Base-by-base conservation (phyloP, 2,888 invertebrate species). In the Drosophila borealis region DNA sequence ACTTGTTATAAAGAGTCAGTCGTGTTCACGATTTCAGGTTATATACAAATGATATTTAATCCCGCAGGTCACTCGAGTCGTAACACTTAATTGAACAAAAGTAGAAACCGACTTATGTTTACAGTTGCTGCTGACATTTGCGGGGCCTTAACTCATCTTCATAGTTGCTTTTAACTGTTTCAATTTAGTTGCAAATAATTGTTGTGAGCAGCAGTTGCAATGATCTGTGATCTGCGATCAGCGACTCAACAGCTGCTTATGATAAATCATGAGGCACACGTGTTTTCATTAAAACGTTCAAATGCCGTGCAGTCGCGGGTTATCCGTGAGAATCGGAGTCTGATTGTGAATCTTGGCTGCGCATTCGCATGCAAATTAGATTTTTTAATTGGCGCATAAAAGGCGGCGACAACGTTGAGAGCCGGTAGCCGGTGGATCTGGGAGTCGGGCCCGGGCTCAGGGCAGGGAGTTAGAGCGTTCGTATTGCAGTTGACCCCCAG, bases 361-460 rank as follows among this genome's bases (percentile, higher is more conserved):
- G 60, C 66, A 69, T 76, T 66, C 70, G 71, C 75, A 86, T 86
- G 85, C 89, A 86, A 86, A 86, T 86, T 89, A 86, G 89, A 89
- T 82, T 86, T 77, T 89, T 86, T 86, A 86, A 86, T 86, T 86
- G 89, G 89, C 75, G 82, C 86, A 74, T 85, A 81, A 85, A 76
- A 82, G 77, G 69, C 76, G 74, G 63, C 77, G 60, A 64, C 70
- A 81, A 54, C 76, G 60, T 6, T 48, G 62, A 50, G 56, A 74
- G 61, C 46, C 39, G 55, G 61, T 36, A 57, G 75, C 67, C 57
- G 51, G 63, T 54, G 49, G 45, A 54, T 53, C 19, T 14, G 21
- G 41, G 14, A 14, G 17, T 8, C 8, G 59, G 13, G 45, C 6
- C 25, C 4, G 39, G 37, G 51, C 25, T 25, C 39, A 44, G 37